Percentiles rank a stretch among this genome's conserved stretches.
These are phyloP conservation scores for Mus musculus DNA, from an alignment of 2,113 vertebrate species.

Conservation along the genomic window GRCm39 chr4:153968001-153968500, in stretches of 20 bases:
- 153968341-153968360: neutral
- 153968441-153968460: neutral
- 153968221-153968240: neutral
- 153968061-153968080: neutral
- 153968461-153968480: neutral
- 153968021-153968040: neutral
- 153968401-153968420: neutral
- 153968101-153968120: neutral
- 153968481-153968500: neutral
- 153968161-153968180: neutral
- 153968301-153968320: neutral
- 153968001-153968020: neutral
- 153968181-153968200: neutral
- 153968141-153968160: neutral
- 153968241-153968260: neutral
- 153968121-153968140: neutral
- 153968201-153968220: neutral
- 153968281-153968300: neutral
- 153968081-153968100: neutral
- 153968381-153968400: neutral
- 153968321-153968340: neutral
- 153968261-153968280: neutral
- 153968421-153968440: neutral
- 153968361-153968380: neutral
- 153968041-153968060: neutral